Conservation (phyloP, 2,113 vertebrate species). For the Phylloscopus trochiloides region DNA sequence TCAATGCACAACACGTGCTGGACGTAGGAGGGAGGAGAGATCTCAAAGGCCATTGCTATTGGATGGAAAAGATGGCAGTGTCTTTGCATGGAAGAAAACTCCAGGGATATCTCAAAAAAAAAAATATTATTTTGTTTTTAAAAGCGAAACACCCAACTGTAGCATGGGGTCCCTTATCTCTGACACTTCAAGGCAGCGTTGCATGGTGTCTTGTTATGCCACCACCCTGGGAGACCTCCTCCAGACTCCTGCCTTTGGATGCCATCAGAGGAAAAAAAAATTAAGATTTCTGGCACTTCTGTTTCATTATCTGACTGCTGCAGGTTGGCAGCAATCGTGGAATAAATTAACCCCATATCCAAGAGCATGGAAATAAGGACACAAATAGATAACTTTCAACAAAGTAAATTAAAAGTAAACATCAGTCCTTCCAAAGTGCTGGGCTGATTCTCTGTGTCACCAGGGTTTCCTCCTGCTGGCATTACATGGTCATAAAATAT, state of each 20-base stretch:
- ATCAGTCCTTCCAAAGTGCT: not conserved
- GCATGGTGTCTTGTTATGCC: not conserved
- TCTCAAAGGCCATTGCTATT: fast-evolving
- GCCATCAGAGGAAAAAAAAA: constrained; percentile 38
- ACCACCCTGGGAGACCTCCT: not conserved
- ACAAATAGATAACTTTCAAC: constrained; percentile 57
- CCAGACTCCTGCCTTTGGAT: not conserved
- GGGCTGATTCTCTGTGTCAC: not conserved
- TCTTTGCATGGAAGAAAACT: not conserved
- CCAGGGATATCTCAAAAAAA: not conserved
- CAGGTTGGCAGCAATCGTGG: constrained; percentile 64
- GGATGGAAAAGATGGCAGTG: not conserved
- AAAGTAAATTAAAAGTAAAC: constrained; percentile 65
- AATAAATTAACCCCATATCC: constrained; percentile 71
- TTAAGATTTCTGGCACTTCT: constrained; percentile 45
- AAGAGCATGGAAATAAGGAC: constrained; percentile 65
- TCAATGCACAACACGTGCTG: fast-evolving
- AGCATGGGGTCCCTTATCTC: not conserved
- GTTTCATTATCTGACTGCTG: constrained; percentile 67
- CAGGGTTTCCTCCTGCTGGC: not conserved
- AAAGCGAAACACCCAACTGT: not conserved
- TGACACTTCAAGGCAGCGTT: not conserved
- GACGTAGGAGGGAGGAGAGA: not conserved
- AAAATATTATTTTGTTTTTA: not conserved
- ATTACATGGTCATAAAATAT: not conserved